Evolutionary conservation across 2,797 vertebrate species (phyloP).

Genomic region (Megalops cyprinoides): DNA sequence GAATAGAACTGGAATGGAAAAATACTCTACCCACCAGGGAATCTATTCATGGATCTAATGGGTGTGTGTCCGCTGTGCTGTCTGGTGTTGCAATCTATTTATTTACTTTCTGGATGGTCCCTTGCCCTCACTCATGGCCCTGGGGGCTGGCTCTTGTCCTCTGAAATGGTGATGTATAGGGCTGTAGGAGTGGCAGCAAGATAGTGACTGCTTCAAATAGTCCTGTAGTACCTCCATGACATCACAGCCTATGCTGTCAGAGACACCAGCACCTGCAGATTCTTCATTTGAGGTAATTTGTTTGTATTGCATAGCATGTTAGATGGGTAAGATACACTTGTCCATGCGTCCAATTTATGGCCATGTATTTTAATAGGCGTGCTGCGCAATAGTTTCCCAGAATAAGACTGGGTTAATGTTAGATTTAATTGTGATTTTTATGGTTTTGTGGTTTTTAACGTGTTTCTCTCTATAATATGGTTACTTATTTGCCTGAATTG

Average conservation of each 20-base stretch:
- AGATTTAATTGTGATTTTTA: neutral
- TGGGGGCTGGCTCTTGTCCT: neutral
- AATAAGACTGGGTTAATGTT: neutral
- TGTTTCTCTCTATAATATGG: slow-evolving; percentile 24
- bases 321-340: too few relatives aligned
- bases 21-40: neutral
- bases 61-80: neutral
- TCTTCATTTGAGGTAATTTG: too few relatives aligned
- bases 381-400: neutral
- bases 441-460: too few relatives aligned
- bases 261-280: neutral
- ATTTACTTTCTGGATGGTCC: neutral
- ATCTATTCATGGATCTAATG: neutral
- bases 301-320: too few relatives aligned
- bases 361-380: too few relatives aligned
- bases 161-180: neutral
- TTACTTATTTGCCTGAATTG: neutral
- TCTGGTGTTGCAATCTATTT: neutral
- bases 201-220: neutral
- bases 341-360: too few relatives aligned
- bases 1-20: neutral
- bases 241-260: neutral
- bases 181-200: neutral
- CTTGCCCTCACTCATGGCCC: neutral
- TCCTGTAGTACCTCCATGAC: neutral